Evolutionary conservation across 2,888 invertebrate genomes (phyloP).

Genomic region (Xestia c-nigrum): DNA sequence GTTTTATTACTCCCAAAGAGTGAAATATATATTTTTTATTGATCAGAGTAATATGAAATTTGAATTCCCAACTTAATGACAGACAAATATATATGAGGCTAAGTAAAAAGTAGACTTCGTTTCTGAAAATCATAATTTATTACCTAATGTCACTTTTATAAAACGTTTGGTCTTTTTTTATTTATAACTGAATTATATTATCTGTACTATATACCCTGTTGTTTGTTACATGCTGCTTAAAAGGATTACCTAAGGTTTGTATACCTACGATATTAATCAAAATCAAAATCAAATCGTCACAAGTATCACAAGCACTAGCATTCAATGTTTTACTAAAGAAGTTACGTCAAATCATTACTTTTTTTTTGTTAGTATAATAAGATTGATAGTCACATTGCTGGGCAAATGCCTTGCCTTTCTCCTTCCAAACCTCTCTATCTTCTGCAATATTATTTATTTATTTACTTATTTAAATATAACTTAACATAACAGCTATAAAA

Average conservation of each 20-base stretch:
- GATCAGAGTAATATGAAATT: not conserved
- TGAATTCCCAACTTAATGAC: not conserved
- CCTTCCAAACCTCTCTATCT: too few species aligned
- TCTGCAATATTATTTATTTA: too few species aligned
- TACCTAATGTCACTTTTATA: not conserved
- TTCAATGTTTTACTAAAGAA: not conserved
- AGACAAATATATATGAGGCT: not conserved
- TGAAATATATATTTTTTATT: not conserved
- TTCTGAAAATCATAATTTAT: not conserved
- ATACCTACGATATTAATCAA: not conserved
- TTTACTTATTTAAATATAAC: too few species aligned
- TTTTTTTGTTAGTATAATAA: too few species aligned
- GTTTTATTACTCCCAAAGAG: too few species aligned
- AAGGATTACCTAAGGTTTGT: slow-evolving; percentile 42
- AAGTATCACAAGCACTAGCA: too few species aligned
- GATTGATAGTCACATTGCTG: too few species aligned
- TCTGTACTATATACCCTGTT: not conserved
- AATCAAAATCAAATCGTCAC: not conserved
- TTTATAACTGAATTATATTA: not conserved
- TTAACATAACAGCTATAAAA: too few species aligned
- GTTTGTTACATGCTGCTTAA: slow-evolving; percentile 38
- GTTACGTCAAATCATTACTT: not conserved
- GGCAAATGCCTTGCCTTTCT: too few species aligned
- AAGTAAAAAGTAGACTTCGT: not conserved
- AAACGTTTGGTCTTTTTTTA: not conserved